These are phyloP conservation scores for Erebia aethiops DNA, from an alignment of 2,888 invertebrate species.

Conservation along the genomic window DNA sequence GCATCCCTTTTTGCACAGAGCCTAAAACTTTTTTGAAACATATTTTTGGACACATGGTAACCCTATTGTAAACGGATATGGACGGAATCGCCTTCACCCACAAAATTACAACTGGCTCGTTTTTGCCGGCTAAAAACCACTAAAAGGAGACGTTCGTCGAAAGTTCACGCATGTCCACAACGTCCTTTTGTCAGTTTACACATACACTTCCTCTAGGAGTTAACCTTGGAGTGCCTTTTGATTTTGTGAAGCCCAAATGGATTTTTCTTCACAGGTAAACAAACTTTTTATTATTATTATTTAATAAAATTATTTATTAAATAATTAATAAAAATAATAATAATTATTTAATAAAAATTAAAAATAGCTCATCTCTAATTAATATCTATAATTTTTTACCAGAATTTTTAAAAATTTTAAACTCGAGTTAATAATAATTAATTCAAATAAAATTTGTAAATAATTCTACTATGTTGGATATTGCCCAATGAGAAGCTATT, in stretches of 20 bases:
- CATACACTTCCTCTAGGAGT: slow-evolving; percentile 40
- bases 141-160: slow-evolving; percentile 66
- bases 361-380: too few relatives aligned
- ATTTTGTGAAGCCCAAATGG: slow-evolving; percentile 29
- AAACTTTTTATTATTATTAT: background rate
- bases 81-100: slow-evolving; percentile 79
- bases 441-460: too few relatives aligned
- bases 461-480: too few relatives aligned
- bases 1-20: too few relatives aligned
- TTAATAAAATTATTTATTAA: too few relatives aligned
- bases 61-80: slow-evolving; percentile 56
- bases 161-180: slow-evolving; percentile 54
- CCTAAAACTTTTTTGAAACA: background rate
- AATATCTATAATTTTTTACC: too few relatives aligned
- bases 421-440: too few relatives aligned
- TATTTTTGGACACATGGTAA: slow-evolving; percentile 8
- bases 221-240: slow-evolving; percentile 21
- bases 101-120: slow-evolving; percentile 52
- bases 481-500: too few relatives aligned
- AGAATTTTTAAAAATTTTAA: too few relatives aligned
- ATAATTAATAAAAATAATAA: too few relatives aligned
- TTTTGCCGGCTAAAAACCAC: slow-evolving; percentile 62
- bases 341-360: too few relatives aligned
- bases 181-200: slow-evolving; percentile 46
- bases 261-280: slow-evolving; percentile 41